Evolutionary conservation across 2,113 vertebrate genomes (phyloP).

Genomic region (Platichthys stellatus): DNA sequence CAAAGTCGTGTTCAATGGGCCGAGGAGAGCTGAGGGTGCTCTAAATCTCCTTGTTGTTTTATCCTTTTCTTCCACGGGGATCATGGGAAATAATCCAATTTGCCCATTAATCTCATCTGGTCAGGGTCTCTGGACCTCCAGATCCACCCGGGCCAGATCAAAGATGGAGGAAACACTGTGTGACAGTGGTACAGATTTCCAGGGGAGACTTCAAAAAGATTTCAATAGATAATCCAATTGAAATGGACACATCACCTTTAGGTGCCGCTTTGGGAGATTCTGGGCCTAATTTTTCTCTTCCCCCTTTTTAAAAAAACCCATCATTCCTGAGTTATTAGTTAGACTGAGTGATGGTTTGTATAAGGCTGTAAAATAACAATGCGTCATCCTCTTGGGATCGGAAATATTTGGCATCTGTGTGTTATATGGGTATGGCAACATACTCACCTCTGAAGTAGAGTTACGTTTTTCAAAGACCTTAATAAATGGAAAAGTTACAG

Average conservation of each 20-base stretch:
- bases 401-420: slow-evolving; percentile 49
- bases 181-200: slow-evolving; percentile 72
- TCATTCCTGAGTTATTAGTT: slow-evolving; percentile 46
- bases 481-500: not conserved
- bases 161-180: slow-evolving; percentile 74
- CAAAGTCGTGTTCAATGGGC: slow-evolving; percentile 40
- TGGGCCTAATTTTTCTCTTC: not conserved
- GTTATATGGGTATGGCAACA: not conserved
- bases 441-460: not conserved
- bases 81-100: slow-evolving; percentile 73
- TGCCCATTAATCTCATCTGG: slow-evolving; percentile 73
- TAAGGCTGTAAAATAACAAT: slow-evolving; percentile 41
- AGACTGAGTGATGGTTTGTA: slow-evolving; percentile 32
- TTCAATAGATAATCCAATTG: slow-evolving; percentile 71
- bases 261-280: slow-evolving; percentile 64
- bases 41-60: slow-evolving; percentile 57
- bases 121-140: slow-evolving; percentile 61
- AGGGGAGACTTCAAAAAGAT: slow-evolving; percentile 70
- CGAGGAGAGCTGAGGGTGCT: slow-evolving; percentile 9
- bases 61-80: slow-evolving; percentile 67
- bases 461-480: not conserved
- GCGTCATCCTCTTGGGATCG: slow-evolving; percentile 50
- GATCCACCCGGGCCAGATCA: slow-evolving; percentile 73
- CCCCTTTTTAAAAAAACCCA: not conserved
- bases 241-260: slow-evolving; percentile 68